Conservation (phyloP, 2,113 vertebrate genomes). For the Plotosus lineatus region DNA sequence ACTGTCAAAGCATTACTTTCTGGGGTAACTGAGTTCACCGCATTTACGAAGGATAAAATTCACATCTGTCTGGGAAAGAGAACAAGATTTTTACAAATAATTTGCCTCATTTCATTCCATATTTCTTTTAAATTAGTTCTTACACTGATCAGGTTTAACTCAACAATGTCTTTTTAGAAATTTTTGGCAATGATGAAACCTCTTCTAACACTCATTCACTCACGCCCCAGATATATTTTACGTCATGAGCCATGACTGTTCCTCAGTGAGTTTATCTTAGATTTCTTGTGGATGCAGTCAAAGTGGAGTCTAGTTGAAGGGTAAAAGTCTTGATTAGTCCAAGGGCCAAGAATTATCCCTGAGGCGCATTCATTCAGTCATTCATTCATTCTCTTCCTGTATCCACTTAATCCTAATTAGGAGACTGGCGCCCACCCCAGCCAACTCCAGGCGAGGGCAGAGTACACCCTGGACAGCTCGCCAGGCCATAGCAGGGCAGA, state of each 20-base stretch:
- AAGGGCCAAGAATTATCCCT: too few species aligned
- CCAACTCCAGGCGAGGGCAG: too few species aligned
- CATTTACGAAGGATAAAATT: constrained; percentile 45
- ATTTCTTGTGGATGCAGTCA: constrained; percentile 9
- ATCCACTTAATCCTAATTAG: too few species aligned
- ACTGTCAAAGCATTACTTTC: constrained; percentile 33
- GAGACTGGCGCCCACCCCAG: too few species aligned
- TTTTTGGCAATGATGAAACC: constrained; percentile 8
- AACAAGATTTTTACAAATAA: constrained; percentile 6
- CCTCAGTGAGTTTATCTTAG: neutral
- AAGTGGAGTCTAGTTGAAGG: neutral
- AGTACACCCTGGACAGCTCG: too few species aligned
- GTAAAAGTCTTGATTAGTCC: neutral
- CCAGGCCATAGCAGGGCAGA: too few species aligned
- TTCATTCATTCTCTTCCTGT: too few species aligned
- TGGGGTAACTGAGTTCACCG: constrained; percentile 50
- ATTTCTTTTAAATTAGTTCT: constrained; percentile 6
- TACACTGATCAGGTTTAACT: constrained; percentile 6
- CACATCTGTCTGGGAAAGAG: constrained; percentile 37
- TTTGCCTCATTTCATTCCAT: neutral
- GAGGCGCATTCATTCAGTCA: too few species aligned
- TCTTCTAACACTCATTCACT: constrained; percentile 1
- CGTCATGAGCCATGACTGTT: neutral
- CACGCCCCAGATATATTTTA: constrained; percentile 5
- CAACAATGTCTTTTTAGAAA: constrained; percentile 5